A percentile compares a stretch with the other conserved stretches of the same genome.
Conservation (phyloP, 2,113 vertebrate genomes). For the Cacatua alba region DNA sequence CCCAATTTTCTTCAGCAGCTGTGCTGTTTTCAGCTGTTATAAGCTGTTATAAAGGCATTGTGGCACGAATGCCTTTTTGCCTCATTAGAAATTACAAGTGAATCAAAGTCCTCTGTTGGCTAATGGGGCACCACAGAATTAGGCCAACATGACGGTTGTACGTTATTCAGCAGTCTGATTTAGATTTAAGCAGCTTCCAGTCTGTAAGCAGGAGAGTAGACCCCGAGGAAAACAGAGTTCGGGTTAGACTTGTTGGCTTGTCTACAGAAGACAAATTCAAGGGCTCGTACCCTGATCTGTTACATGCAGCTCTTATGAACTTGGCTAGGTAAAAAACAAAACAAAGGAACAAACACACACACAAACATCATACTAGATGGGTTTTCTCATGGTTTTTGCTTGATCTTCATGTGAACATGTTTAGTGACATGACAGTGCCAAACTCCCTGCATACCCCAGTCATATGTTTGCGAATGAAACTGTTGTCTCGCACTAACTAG, state of each 20-base stretch:
- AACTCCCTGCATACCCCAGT: accelerated
- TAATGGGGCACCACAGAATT: background rate
- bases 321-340: background rate
- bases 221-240: conserved; percentile 11
- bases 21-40: background rate
- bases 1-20: background rate
- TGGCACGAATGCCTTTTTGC: background rate
- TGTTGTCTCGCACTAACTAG: background rate
- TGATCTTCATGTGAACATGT: background rate
- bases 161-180: conserved; percentile 1
- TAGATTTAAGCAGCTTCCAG: background rate
- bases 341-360: background rate
- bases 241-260: background rate
- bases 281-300: background rate
- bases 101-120: background rate
- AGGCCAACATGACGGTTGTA: background rate
- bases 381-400: background rate
- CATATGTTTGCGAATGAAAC: background rate
- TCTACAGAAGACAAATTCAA: background rate
- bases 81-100: background rate
- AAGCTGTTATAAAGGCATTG: background rate
- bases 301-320: background rate
- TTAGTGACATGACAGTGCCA: background rate
- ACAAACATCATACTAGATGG: background rate
- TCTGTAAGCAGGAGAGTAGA: background rate